Evolutionary conservation across 2,797 vertebrate species (phyloP).

Genomic region (Pseudochirops cupreus): DNA sequence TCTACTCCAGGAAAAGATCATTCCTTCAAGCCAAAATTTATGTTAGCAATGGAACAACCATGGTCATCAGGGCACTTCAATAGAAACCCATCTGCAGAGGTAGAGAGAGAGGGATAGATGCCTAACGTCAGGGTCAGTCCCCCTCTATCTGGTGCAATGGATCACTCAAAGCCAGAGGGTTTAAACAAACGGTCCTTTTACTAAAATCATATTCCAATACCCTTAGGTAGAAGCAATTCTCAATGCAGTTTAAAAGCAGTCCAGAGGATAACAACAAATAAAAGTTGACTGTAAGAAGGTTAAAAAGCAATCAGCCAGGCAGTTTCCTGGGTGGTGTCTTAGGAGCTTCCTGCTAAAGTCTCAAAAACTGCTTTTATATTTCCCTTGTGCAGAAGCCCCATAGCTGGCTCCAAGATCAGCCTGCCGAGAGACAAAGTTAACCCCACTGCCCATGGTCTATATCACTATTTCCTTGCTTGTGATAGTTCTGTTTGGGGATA

Average conservation of each 20-base stretch:
- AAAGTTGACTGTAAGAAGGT: not conserved
- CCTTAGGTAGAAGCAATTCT: not conserved
- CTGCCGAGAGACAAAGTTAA: not conserved
- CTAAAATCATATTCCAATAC: not conserved
- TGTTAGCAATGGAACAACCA: slow-evolving; percentile 70
- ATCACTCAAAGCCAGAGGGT: not conserved
- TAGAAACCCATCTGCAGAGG: slow-evolving; percentile 46
- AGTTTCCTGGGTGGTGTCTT: not conserved
- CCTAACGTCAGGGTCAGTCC: not conserved
- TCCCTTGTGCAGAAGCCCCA: not conserved
- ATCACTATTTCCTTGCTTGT: not conserved
- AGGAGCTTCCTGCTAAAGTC: not conserved
- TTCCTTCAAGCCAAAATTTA: slow-evolving; percentile 75
- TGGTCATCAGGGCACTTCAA: slow-evolving; percentile 69
- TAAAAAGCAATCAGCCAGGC: not conserved
- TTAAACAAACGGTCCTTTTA: not conserved
- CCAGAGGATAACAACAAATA: not conserved
- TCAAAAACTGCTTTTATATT: not conserved
- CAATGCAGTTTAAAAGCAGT: not conserved
- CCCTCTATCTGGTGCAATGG: not conserved
- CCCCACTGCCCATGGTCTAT: not conserved
- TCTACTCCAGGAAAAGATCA: slow-evolving; percentile 78
- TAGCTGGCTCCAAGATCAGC: not conserved
- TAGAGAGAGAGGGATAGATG: not conserved
- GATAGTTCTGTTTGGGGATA: not conserved